These are phyloP conservation scores for Drosophila cognata DNA, from an alignment of 2,888 invertebrate species.

Conservation along the genomic window DNA sequence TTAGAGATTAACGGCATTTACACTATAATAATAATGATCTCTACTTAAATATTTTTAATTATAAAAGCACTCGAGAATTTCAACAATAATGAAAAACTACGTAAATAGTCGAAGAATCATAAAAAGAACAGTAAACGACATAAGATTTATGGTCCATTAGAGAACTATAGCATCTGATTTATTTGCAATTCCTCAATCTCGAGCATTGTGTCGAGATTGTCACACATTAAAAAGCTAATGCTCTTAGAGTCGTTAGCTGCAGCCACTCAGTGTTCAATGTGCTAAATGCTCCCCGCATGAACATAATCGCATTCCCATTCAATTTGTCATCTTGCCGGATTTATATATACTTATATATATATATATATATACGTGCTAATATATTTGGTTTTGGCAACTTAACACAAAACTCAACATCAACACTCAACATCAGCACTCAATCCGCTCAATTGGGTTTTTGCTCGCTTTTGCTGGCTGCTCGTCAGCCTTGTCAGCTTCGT, in stretches of 20 bases:
- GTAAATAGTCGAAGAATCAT: background rate
- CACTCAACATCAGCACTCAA: constrained; percentile 14
- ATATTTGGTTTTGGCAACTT: constrained; percentile 11
- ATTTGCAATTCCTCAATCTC: background rate
- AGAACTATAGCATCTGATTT: background rate
- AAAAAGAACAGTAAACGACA: background rate
- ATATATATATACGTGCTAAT: background rate
- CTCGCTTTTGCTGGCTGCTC: background rate
- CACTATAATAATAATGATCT: background rate
- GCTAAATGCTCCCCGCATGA: background rate
- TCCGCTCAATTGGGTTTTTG: constrained; percentile 11
- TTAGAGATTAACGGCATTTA: background rate
- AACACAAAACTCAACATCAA: constrained; percentile 1
- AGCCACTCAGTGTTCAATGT: background rate
- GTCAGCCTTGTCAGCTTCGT: background rate
- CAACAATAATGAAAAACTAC: background rate
- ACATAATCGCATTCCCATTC: constrained; percentile 6
- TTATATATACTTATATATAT: background rate
- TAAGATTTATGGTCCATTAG: background rate
- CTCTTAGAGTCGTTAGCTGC: background rate
- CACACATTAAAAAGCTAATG: background rate
- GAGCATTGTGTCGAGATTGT: background rate
- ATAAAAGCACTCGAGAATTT: background rate
- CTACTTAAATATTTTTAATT: background rate
- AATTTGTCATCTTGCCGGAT: constrained; percentile 8